Evolutionary conservation across 2,888 invertebrate species (phyloP).

Genomic region (Drosophila affinis): DNA sequence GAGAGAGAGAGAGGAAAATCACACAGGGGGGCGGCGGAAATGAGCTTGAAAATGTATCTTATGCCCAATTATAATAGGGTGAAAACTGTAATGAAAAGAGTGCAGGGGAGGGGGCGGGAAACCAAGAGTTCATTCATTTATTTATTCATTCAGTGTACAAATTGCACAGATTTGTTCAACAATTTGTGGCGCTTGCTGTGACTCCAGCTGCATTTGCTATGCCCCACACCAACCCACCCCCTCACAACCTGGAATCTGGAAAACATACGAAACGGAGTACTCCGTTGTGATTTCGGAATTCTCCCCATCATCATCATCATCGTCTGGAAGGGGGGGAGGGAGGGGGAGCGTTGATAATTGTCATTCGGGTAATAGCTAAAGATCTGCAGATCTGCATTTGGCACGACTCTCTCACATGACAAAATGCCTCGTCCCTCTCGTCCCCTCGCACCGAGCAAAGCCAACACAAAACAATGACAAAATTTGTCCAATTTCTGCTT

Average conservation of each 20-base stretch:
- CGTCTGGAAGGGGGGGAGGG: not conserved
- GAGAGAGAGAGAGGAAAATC: not conserved
- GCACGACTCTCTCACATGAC: slow-evolving; percentile 74
- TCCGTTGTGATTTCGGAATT: slow-evolving; percentile 14
- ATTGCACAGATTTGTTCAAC: slow-evolving; percentile 38
- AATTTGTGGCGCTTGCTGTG: slow-evolving; percentile 19
- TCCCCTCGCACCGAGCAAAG: slow-evolving; percentile 17
- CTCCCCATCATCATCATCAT: slow-evolving; percentile 25
- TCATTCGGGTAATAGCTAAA: slow-evolving; percentile 26
- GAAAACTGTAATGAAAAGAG: slow-evolving; percentile 31
- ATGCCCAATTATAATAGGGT: slow-evolving; percentile 38
- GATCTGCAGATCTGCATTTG: slow-evolving; percentile 68
- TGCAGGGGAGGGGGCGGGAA: slow-evolving; percentile 17
- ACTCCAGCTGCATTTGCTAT: slow-evolving; percentile 9
- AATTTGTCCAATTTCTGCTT: slow-evolving; percentile 30
- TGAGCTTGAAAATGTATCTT: slow-evolving; percentile 36
- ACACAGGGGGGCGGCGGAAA: slow-evolving; percentile 9
- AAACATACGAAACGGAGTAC: not conserved
- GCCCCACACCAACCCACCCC: not conserved
- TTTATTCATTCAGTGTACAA: slow-evolving; percentile 5
- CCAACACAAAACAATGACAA: slow-evolving; percentile 47
- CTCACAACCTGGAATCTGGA: not conserved
- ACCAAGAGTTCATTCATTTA: not conserved
- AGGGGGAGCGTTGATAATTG: slow-evolving; percentile 47
- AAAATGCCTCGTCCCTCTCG: slow-evolving; percentile 25